Percentiles rank a stretch among this genome's conserved stretches.
Evolutionary conservation across 2,113 vertebrate genomes (phyloP).

Genomic region (Elanus axillaris): DNA sequence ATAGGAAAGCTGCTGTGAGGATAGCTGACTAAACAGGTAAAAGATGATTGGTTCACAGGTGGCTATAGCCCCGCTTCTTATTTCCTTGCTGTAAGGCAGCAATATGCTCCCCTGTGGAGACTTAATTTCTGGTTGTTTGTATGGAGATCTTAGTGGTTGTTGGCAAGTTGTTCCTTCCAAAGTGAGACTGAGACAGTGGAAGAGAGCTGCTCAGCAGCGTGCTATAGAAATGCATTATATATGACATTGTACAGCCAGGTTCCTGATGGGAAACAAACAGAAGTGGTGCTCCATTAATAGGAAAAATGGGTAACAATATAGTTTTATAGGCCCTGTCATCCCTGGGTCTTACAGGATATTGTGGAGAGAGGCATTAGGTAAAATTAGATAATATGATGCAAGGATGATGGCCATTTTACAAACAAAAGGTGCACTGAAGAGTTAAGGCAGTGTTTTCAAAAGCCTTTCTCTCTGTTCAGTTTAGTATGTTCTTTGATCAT

Average conservation of each 20-base stretch:
- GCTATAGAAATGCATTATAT: not conserved
- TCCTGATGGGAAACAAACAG: not conserved
- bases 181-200: not conserved
- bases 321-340: not conserved
- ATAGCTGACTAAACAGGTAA: not conserved
- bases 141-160: not conserved
- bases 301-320: not conserved
- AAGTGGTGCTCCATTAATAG: not conserved
- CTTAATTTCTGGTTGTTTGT: constrained; percentile 9
- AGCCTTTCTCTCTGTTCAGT: not conserved
- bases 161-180: not conserved
- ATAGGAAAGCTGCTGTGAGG: not conserved
- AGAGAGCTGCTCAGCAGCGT: not conserved
- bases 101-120: not conserved
- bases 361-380: not conserved
- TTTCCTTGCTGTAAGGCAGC: not conserved
- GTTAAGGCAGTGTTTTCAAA: constrained; percentile 7
- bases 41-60: not conserved
- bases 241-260: not conserved
- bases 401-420: not conserved
- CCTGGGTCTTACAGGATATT: not conserved
- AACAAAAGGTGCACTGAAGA: not conserved
- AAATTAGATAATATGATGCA: not conserved
- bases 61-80: not conserved
- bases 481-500: not conserved